Conservation (phyloP, 2,797 vertebrate genomes). For the Siniperca obscura region DNA sequence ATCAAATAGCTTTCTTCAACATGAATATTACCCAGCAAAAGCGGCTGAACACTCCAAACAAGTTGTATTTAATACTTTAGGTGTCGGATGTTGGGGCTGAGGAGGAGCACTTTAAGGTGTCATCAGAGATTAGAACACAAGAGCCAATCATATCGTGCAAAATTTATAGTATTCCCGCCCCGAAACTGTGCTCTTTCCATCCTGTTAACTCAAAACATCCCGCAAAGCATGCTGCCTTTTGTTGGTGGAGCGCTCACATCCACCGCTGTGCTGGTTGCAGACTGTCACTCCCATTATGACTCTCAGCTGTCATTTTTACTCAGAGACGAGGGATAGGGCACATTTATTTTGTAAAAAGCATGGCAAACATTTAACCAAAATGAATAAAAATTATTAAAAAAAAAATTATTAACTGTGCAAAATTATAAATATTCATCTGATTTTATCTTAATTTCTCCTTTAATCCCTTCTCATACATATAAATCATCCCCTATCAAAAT, state of each 20-base stretch:
- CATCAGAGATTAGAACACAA: conserved; percentile 14
- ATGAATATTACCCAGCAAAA: neutral
- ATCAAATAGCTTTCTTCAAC: neutral
- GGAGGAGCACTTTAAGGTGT: conserved; percentile 37
- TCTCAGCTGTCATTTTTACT: neutral
- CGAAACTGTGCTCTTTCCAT: conserved; percentile 26
- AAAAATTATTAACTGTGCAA: neutral
- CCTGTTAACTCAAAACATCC: conserved; percentile 60
- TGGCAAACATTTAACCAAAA: neutral
- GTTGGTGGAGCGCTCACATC: conserved; percentile 10
- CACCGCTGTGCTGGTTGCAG: neutral
- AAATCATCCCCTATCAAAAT: neutral
- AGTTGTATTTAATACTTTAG: neutral
- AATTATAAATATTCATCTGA: neutral
- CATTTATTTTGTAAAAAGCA: neutral
- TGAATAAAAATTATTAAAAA: neutral
- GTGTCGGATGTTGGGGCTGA: neutral
- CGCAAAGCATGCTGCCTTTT: conserved; percentile 49
- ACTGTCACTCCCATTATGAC: neutral
- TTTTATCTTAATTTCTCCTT: neutral
- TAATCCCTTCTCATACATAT: neutral
- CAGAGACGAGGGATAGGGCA: neutral
- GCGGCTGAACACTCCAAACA: neutral
- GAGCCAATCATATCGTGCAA: conserved; percentile 59
- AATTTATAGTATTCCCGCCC: conserved; percentile 41